Evolutionary conservation across 2,888 invertebrate genomes (phyloP), one percentile per base, ranked within the genome.

Genomic region (Sesia apiformis): DNA sequence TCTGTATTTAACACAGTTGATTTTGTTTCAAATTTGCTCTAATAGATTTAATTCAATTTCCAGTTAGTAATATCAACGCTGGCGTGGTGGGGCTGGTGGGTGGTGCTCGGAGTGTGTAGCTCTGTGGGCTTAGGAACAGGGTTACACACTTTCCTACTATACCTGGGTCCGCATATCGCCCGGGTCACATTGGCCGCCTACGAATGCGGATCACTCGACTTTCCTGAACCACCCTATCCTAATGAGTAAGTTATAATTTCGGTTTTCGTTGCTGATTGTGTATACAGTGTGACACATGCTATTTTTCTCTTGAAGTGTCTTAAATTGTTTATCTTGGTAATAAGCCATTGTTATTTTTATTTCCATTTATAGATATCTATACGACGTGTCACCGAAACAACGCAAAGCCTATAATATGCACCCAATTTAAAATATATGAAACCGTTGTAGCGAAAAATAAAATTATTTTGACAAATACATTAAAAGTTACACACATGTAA

Each of bases 121-220:
- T 98, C 98, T 0, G 98, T 99, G 55, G 99, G 99, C 0, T 92
- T 99, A 54, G 99, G 99, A 49, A 98, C 99, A 0, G 99, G 99
- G 1, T 92, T 99, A 55, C 99, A 99, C 84, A 99, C 99, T 58
- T 99, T 99, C 91, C 92, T 99, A 53, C 91, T 99, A 58, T 99
- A 99, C 85, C 90, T 99, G 74, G 99, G 99, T n/a, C 99, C 99
- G 40, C 98, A 99, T 78, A 99, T 99, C 88, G 99, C 99, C 56
- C 93, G 96, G 56, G 99, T 99, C 50, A 99, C 99, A 3, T 90
- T 99, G 74, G 99, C 99, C 8, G 99, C 98, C 0, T 98, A 98
- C 81, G 99, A 99, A 84, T 99, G 99, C 81, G 95, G 96, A 52
- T 93, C 95, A 39, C 91, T 99, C 42, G 94, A 98, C 83, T 99